These are phyloP conservation scores for Tapirus terrestris DNA, from an alignment of 2,113 vertebrate species.

Conservation along the genomic window DNA sequence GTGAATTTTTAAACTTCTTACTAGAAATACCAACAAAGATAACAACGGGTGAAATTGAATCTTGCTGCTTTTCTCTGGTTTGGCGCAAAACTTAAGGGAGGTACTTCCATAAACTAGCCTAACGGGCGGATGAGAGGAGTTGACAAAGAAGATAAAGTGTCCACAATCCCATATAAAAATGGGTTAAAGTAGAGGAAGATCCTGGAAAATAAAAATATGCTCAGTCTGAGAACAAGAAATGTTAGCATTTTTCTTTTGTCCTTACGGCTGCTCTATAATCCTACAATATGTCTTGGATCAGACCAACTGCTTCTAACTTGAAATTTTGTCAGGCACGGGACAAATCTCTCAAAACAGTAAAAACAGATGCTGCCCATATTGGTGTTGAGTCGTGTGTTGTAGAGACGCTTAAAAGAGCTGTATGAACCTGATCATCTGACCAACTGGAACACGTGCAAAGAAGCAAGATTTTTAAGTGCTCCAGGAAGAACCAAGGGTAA, in stretches of 20 bases:
- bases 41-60: background rate
- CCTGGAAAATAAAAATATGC: background rate
- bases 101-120: background rate
- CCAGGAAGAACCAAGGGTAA: slow-evolving; percentile 10
- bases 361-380: background rate
- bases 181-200: background rate
- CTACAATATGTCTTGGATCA: background rate
- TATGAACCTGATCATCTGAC: background rate
- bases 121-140: background rate
- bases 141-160: background rate
- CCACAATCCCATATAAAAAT: background rate
- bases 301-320: background rate
- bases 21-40: background rate
- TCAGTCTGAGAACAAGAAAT: background rate
- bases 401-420: slow-evolving; percentile 11
- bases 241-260: background rate
- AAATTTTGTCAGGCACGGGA: background rate
- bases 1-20: background rate
- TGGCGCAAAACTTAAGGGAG: background rate
- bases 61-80: background rate
- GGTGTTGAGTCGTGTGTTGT: slow-evolving; percentile 48
- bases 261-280: background rate
- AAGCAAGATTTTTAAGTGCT: slow-evolving; percentile 8
- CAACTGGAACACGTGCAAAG: background rate
- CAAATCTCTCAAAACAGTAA: background rate